A percentile compares a stretch with the other conserved stretches of the same genome.
Conservation (phyloP, 2,888 invertebrate species). For the Lithophane ornitopus region DNA sequence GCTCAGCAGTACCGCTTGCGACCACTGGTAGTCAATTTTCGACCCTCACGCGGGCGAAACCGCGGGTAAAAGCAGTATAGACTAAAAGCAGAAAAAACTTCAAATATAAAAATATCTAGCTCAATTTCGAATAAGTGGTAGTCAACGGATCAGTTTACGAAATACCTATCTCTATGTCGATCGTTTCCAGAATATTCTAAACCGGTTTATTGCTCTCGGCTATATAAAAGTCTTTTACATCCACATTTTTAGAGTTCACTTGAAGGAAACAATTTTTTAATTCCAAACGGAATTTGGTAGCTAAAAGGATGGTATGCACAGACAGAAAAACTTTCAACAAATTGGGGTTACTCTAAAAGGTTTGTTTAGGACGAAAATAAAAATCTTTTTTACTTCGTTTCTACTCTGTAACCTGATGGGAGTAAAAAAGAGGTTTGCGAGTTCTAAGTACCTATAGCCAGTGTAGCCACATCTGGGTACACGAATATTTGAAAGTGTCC, state of each 20-base stretch:
- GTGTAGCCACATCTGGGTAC: neutral
- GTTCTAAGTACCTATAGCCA: neutral
- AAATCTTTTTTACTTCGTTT: slow-evolving; percentile 17
- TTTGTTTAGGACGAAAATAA: slow-evolving; percentile 25
- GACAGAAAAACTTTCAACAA: slow-evolving; percentile 41
- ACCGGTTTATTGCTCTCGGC: slow-evolving; percentile 21
- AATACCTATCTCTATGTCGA: slow-evolving; percentile 15
- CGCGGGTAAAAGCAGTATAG: neutral
- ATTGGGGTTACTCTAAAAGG: slow-evolving; percentile 31
- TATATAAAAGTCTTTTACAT: slow-evolving; percentile 23
- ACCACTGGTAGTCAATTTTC: neutral
- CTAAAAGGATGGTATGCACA: slow-evolving; percentile 54
- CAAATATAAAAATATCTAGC: neutral
- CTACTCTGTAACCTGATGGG: neutral
- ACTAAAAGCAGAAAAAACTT: neutral
- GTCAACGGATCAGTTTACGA: neutral
- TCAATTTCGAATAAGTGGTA: slow-evolving; percentile 14
- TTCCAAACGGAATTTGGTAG: slow-evolving; percentile 49
- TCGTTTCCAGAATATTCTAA: slow-evolving; percentile 19
- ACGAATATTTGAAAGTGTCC: neutral
- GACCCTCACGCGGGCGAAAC: neutral
- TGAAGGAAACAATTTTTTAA: slow-evolving; percentile 54
- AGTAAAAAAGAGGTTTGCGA: neutral
- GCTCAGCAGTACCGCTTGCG: no score
- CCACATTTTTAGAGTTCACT: slow-evolving; percentile 31